A percentile compares a stretch with the other conserved stretches of the same genome.
These are phyloP conservation scores for Arenaria interpres DNA, from an alignment of 2,113 vertebrate species.

Conservation along the genomic window DNA sequence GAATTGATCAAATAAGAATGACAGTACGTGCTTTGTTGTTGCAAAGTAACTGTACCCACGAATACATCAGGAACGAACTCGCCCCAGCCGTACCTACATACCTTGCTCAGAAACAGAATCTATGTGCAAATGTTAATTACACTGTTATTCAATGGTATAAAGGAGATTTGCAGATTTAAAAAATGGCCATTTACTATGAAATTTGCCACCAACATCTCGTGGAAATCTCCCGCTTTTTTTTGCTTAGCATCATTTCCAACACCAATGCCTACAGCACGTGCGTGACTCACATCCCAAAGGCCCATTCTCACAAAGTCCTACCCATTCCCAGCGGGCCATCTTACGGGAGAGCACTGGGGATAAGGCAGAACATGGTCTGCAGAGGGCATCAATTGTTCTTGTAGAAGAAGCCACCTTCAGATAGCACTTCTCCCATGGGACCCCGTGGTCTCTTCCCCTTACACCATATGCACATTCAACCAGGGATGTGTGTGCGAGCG, in stretches of 20 bases:
- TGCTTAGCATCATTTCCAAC: not conserved
- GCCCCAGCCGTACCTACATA: not conserved
- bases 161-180: not conserved
- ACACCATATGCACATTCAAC: not conserved
- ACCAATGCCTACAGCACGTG: not conserved
- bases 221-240: not conserved
- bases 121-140: not conserved
- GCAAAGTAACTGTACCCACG: not conserved
- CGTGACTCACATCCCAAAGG: not conserved
- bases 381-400: not conserved
- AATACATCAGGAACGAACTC: not conserved
- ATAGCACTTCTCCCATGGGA: not conserved
- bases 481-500: not conserved
- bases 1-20: not conserved
- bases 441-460: fast-evolving
- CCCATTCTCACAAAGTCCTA: not conserved
- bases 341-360: not conserved
- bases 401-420: not conserved
- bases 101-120: not conserved
- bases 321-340: not conserved
- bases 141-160: not conserved
- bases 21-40: not conserved
- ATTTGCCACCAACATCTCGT: not conserved
- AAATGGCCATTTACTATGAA: not conserved
- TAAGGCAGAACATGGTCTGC: not conserved